Conservation (phyloP, 2,113 vertebrate genomes). For the Alligator mississippiensis region DNA sequence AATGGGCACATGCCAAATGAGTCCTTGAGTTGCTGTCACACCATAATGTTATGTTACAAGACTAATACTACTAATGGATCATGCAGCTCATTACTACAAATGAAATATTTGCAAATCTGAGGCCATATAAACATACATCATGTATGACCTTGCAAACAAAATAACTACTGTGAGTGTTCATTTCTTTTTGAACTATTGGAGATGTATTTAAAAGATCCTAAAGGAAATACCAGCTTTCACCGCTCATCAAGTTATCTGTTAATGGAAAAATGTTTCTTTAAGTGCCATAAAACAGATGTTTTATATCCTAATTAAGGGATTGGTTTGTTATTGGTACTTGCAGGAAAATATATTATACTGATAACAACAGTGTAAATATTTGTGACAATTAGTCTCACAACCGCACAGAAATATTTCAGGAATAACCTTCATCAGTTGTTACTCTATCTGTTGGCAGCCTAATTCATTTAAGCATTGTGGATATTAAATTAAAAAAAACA, state of each 20-base stretch:
- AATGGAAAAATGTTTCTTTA: conserved; percentile 43
- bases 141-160: conserved; percentile 10
- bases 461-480: background rate
- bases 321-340: conserved; percentile 59
- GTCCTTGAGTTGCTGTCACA: background rate
- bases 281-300: conserved; percentile 69
- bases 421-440: conserved; percentile 17
- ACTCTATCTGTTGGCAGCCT: conserved; percentile 15
- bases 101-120: background rate
- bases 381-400: conserved; percentile 64
- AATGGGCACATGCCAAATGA: background rate
- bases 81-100: background rate
- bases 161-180: conserved; percentile 31
- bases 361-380: conserved; percentile 78
- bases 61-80: background rate
- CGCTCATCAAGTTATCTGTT: conserved; percentile 48
- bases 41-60: background rate
- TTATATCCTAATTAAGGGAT: conserved; percentile 73
- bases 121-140: background rate
- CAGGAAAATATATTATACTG: conserved; percentile 73
- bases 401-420: conserved; percentile 55
- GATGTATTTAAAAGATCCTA: background rate
- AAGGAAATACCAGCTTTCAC: conserved; percentile 54
- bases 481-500: background rate
- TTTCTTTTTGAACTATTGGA: background rate